Base-by-base conservation (phyloP, 1,140 invertebrate species). In the Phymorhynchus buccinoides region DNA sequence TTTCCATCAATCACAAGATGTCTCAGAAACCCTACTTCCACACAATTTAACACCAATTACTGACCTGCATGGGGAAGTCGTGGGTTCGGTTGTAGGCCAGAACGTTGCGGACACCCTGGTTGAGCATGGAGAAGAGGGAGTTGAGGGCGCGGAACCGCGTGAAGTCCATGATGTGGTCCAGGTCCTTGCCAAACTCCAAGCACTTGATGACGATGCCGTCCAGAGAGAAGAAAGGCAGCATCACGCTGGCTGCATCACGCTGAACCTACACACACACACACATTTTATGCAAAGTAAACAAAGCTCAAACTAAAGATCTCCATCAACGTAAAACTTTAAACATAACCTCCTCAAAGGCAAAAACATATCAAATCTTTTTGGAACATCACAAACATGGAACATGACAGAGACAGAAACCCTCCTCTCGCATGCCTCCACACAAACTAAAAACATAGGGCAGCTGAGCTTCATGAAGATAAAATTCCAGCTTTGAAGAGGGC, bases 101-200 rank as follows among this genome's bases (percentile, higher is more conserved):
- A 37, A 99, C 96, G 92, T 98, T 99, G 84, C 97, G 90, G 12
- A 95, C 94, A 12, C 96, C 96, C 92, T 99, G 97, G 93, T 99
- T 99, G 1, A 99, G 93, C 98, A 99, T 99, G 0, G 98, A 99
- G 92, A 99, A 99, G 7, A 99, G 94, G 0, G 98, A 98, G 66
- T 96, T 97, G 0, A 99, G 94, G 12, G 99, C 98, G 77, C 99
- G 94, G 86, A 99, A 95, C 39, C 97, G 94, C 0, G 99, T 99
- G 91, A 99, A 99, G 93, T 99, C 98, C 99, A 99, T 99, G 71
- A 99, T 98, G 92, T 99, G 99, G 90, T 99, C 99, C 27, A 94
- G 87, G 48, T 95, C 95, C 90, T 96, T 96, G 0, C 97, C 97
- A 93, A 96, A 98, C 90, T 99, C 97, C 77, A 99, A 93, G 89